A percentile compares a stretch with the other conserved stretches of the same genome.
Evolutionary conservation across 2,113 vertebrate species (phyloP).

Genomic region (Platycercus adscitus): DNA sequence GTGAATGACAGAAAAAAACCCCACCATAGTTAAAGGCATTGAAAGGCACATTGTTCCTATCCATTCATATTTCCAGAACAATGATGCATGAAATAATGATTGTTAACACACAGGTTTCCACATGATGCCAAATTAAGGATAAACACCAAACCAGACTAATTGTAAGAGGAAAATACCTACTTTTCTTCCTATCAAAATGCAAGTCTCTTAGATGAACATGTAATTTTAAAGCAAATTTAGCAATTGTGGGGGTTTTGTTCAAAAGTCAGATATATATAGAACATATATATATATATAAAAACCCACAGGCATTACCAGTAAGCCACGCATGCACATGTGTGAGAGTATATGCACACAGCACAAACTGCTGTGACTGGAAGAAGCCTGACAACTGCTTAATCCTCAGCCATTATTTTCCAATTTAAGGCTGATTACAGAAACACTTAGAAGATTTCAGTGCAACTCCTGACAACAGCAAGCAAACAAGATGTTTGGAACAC

Average conservation of each 20-base stretch:
- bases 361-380: background rate
- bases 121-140: background rate
- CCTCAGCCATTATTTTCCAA: background rate
- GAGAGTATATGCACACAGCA: background rate
- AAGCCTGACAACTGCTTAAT: background rate
- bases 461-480: background rate
- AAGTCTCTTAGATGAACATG: background rate
- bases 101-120: background rate
- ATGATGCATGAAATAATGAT: background rate
- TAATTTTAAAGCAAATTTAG: background rate
- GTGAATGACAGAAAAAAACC: background rate
- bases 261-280: background rate
- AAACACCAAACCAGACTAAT: background rate
- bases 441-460: background rate
- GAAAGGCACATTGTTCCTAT: background rate
- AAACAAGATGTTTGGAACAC: constrained; percentile 29
- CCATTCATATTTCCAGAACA: background rate
- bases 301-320: background rate
- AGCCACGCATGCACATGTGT: accelerated
- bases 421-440: background rate
- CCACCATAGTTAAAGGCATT: background rate
- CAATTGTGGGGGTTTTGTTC: background rate
- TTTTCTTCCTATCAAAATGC: background rate
- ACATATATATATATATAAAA: accelerated
- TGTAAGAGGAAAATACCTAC: background rate